Percentiles rank a stretch among this genome's conserved stretches.
Evolutionary conservation across 2,888 invertebrate genomes (phyloP).

Genomic region (Rhodophaea formosa): DNA sequence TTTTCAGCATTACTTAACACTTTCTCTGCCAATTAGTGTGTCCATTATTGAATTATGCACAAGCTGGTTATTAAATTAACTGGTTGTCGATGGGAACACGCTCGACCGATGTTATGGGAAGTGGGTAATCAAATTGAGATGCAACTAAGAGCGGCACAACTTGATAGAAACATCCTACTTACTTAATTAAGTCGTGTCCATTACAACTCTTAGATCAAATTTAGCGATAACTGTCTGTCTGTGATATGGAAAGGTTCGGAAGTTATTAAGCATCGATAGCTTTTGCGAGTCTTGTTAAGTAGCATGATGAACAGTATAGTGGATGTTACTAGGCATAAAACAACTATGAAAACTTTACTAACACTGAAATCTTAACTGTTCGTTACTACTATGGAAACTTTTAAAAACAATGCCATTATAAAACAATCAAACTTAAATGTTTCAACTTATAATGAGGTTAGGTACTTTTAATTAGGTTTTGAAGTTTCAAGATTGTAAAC

Average conservation of each 20-base stretch:
- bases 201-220: neutral
- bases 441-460: no score
- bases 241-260: neutral
- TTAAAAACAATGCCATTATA: no score
- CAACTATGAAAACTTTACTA: no score
- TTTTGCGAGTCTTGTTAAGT: no score
- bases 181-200: neutral
- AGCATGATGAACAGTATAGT: no score
- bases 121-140: neutral
- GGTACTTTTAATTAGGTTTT: no score
- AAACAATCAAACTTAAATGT: no score
- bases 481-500: no score
- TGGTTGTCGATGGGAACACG: neutral
- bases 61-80: neutral
- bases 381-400: no score
- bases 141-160: neutral
- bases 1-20: conserved; percentile 8
- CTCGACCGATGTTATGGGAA: neutral
- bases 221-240: neutral
- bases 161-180: neutral
- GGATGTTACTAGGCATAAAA: no score
- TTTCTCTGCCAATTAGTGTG: conserved; percentile 5
- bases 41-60: conserved; percentile 1
- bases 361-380: no score
- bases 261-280: no score